Conservation (phyloP, 2,888 invertebrate species). For the Perdita meconis region DNA sequence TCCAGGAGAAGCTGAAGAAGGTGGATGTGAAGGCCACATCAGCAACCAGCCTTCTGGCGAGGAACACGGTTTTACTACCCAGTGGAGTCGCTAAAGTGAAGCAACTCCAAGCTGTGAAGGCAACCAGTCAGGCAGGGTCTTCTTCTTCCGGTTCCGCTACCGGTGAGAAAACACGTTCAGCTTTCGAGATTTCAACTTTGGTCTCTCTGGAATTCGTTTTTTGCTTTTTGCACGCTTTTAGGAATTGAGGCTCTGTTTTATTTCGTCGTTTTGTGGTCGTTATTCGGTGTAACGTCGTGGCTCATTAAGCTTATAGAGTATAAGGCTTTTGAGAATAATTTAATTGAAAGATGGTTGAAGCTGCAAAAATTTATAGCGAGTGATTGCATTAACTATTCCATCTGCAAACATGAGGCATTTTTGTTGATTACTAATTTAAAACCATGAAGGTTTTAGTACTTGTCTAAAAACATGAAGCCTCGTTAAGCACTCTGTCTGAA, state of each 20-base stretch:
- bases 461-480: too few relatives aligned
- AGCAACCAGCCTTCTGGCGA: slow-evolving; percentile 72
- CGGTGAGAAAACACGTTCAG: slow-evolving; percentile 70
- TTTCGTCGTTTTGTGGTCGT: background rate
- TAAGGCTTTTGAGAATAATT: too few relatives aligned
- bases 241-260: background rate
- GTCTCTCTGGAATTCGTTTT: background rate
- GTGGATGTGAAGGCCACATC: slow-evolving; percentile 73
- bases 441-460: too few relatives aligned
- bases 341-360: too few relatives aligned
- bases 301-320: too few relatives aligned
- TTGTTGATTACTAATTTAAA: too few relatives aligned
- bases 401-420: too few relatives aligned
- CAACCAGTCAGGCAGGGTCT: slow-evolving; percentile 38
- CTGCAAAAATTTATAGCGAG: too few relatives aligned
- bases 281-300: too few relatives aligned
- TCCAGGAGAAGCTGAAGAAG: slow-evolving; percentile 76
- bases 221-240: background rate
- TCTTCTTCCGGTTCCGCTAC: slow-evolving; percentile 79
- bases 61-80: slow-evolving; percentile 75
- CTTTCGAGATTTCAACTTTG: background rate
- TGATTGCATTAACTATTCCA: too few relatives aligned
- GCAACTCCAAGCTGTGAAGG: slow-evolving; percentile 62
- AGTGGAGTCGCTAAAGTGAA: slow-evolving; percentile 75
- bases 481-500: too few relatives aligned